phyloP scores from a whole-genome alignment of 2,797 vertebrate species.

The Enteromius fasciolatus region DNA sequence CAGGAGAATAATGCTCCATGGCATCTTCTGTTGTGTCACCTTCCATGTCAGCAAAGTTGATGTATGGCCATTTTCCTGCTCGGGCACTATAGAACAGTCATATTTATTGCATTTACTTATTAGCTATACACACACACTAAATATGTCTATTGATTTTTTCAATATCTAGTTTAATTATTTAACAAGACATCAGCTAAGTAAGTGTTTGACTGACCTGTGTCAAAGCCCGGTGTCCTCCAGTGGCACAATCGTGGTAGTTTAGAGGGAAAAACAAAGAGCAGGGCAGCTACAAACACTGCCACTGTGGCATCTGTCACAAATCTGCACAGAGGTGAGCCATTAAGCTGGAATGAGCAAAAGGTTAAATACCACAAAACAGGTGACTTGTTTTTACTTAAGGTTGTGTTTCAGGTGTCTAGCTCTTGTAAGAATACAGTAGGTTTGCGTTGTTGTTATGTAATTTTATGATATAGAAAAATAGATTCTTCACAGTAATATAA shows the following conservation, averaged over 20 bases:
- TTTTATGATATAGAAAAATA: background rate
- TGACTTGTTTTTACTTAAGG: background rate
- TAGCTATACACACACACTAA: background rate
- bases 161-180: background rate
- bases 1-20: slow-evolving; percentile 84
- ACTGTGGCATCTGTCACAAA: slow-evolving; percentile 88
- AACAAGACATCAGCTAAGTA: background rate
- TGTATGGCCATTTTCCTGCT: slow-evolving; percentile 62
- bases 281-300: slow-evolving; percentile 78
- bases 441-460: background rate
- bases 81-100: slow-evolving; percentile 57
- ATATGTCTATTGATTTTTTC: background rate
- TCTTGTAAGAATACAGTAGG: background rate
- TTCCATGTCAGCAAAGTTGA: slow-evolving; percentile 87
- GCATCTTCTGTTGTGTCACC: slow-evolving; percentile 86
- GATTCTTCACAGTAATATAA: background rate
- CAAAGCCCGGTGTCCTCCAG: slow-evolving; percentile 67
- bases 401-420: background rate
- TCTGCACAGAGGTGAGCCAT: slow-evolving; percentile 66
- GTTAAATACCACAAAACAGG: background rate
- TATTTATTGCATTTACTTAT: slow-evolving; percentile 1
- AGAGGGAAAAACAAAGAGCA: slow-evolving; percentile 89
- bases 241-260: slow-evolving; percentile 78
- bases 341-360: background rate
- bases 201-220: slow-evolving; percentile 75